Percentiles rank a stretch among this genome's conserved stretches.
These are phyloP conservation scores for Zapus hudsonius DNA, from an alignment of 2,113 vertebrate genomes.

Conservation along the genomic window DNA sequence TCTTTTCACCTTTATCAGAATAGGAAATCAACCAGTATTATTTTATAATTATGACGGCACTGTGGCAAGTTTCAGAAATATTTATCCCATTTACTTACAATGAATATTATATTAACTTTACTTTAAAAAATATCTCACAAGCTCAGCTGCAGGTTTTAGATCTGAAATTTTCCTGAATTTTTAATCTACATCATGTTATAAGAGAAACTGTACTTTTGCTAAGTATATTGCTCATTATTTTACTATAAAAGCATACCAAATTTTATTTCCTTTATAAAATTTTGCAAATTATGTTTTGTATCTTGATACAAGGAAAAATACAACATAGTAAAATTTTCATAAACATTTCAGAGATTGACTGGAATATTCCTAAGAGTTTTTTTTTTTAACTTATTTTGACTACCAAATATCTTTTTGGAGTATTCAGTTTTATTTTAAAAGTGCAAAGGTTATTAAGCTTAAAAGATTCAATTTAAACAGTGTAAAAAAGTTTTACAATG, in stretches of 20 bases:
- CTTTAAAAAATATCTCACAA: conserved; percentile 61
- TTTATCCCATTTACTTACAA: conserved; percentile 37
- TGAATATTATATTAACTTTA: conserved; percentile 45
- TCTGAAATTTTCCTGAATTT: conserved; percentile 78
- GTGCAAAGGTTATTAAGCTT: conserved; percentile 81
- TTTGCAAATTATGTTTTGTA: conserved; percentile 64
- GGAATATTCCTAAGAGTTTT: conserved; percentile 47
- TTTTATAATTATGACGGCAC: background rate
- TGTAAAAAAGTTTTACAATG: conserved; percentile 83
- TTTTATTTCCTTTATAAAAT: conserved; percentile 72
- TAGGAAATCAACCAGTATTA: conserved; percentile 31
- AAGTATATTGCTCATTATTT: conserved; percentile 76
- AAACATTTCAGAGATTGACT: conserved; percentile 61
- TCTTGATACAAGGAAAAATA: conserved; percentile 73
- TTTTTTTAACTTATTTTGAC: conserved; percentile 61
- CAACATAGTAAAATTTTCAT: conserved; percentile 62
- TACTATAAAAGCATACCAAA: conserved; percentile 74
- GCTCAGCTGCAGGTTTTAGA: conserved; percentile 72
- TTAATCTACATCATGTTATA: conserved; percentile 54
- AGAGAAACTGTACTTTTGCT: conserved; percentile 71
- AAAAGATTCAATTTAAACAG: conserved; percentile 71
- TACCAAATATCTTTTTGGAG: conserved; percentile 59
- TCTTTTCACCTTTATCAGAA: background rate
- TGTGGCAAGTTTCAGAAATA: conserved; percentile 31
- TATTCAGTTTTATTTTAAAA: conserved; percentile 77